Base-by-base conservation (phyloP, 2,113 vertebrate species). In the Hippopotamus amphibius region DNA sequence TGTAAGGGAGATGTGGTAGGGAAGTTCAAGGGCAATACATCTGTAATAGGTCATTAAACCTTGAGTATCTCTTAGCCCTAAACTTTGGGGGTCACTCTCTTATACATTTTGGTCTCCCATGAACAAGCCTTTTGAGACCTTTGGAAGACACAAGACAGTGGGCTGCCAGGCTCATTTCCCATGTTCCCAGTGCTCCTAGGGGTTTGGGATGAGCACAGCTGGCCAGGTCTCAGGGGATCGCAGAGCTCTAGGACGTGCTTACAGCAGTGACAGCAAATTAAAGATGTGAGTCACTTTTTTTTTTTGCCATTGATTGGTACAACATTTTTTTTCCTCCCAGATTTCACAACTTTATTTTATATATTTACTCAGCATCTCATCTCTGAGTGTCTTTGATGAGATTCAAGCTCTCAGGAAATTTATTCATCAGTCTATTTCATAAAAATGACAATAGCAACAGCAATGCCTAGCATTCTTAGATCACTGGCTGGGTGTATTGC, bases 311-410 rank as follows among this genome's bases (percentile, higher is more conserved):
- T 41, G 59, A 77, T 82, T 92, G 61, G 7, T 79, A 86, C 65
- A 48, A 77, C 9, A 55, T 15, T 2, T 19, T 33, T 16, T 46
- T 68, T 50, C 95, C 88, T 88, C 46, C 37, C 24, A 82, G 77
- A 93, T 90, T 81, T 96, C 43, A 53, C 61, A 77, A 61, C 79
- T 92, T 95, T 13, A 37, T 30, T 77, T 94, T 96, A 82, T 48
- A 83, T 33, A 90, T 91, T 85, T 91, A 93, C 28, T 92, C 48
- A 80, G 48, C 66, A 85, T 86, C 59, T 94, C 95, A 93, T 84
- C 48, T 86, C 24, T 96, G 91, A 94, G 46, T 28, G n/a, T 68
- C 28, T 93, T 72, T 95, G 89, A 86, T n/a, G 85, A 82, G 55
- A 53, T 28, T 33, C 92, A 63, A 61, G 12, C 37, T 93, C 61